Evolutionary conservation across 2,888 invertebrate genomes (phyloP).

Genomic region (Silvanus unidentatus): DNA sequence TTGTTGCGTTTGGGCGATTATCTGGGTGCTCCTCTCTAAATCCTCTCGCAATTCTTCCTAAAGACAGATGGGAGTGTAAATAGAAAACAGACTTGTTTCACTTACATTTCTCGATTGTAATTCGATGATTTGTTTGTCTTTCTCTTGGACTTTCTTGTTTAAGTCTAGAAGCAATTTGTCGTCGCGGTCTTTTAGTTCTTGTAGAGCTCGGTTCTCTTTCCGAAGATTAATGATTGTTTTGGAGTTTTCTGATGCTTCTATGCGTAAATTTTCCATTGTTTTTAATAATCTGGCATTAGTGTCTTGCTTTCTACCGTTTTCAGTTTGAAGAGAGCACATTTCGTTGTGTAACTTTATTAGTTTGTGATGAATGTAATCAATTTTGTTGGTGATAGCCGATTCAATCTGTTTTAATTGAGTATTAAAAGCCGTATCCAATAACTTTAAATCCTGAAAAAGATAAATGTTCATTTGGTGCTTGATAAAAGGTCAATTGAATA

Average conservation of each 20-base stretch:
- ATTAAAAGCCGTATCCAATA: constrained; percentile 12
- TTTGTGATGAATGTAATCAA: constrained; percentile 21
- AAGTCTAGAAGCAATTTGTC: constrained; percentile 24
- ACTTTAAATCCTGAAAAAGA: constrained; percentile 16
- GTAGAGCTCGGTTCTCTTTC: constrained; percentile 31
- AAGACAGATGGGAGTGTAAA: constrained; percentile 18
- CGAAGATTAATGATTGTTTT: constrained; percentile 30
- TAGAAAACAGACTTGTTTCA: too few relatives aligned
- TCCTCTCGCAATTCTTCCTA: constrained; percentile 38
- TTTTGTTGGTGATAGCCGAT: constrained; percentile 16
- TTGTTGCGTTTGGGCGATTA: constrained; percentile 39
- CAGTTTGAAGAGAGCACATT: constrained; percentile 30
- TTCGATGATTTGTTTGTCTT: constrained; percentile 24
- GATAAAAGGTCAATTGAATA: constrained; percentile 3
- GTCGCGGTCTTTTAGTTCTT: constrained; percentile 22
- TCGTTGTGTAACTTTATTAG: constrained; percentile 29
- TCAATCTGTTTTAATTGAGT: constrained; percentile 15
- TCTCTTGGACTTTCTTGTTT: constrained; percentile 19
- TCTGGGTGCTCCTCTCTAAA: constrained; percentile 37
- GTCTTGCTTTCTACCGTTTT: constrained; percentile 30
- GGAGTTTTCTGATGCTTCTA: constrained; percentile 32
- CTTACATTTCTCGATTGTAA: constrained; percentile 34
- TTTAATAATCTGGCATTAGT: constrained; percentile 28
- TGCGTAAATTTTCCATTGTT: constrained; percentile 33
- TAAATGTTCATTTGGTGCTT: constrained; percentile 2